Conservation (phyloP, 2,797 vertebrate species). For the Gymnodraco acuticeps region DNA sequence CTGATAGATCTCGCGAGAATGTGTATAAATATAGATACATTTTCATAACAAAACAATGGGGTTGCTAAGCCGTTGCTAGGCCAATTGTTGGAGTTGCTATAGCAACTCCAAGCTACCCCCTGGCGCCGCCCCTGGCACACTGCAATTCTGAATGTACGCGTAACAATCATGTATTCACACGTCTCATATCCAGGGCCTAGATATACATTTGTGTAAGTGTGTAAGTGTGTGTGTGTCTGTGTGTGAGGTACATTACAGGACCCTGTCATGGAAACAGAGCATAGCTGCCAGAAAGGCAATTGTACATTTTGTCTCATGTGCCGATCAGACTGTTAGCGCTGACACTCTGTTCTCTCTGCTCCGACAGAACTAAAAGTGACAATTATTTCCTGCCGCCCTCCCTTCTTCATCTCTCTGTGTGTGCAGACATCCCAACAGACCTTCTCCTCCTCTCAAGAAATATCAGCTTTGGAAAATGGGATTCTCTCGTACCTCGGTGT, state of each 20-base stretch:
- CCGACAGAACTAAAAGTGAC: slow-evolving; percentile 38
- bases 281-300: slow-evolving; percentile 38
- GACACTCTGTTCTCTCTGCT: slow-evolving; percentile 12
- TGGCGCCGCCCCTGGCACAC: no score
- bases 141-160: no score
- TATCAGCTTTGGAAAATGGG: slow-evolving; percentile 32
- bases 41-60: no score
- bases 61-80: no score
- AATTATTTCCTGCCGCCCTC: slow-evolving; percentile 20
- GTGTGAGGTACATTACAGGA: slow-evolving; percentile 1
- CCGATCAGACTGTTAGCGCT: slow-evolving; percentile 12
- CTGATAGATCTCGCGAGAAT: no score
- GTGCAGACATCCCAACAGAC: slow-evolving; percentile 44
- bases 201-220: background rate
- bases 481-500: slow-evolving; percentile 7
- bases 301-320: slow-evolving; percentile 35
- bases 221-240: background rate
- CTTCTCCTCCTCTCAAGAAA: slow-evolving; percentile 32
- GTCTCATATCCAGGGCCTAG: no score
- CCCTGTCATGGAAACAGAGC: slow-evolving; percentile 17
- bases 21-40: no score
- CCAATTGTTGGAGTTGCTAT: no score
- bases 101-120: no score
- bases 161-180: no score
- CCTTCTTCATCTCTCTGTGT: background rate